Conservation (phyloP, 1,140 invertebrate species). For the Sitophilus oryzae region DNA sequence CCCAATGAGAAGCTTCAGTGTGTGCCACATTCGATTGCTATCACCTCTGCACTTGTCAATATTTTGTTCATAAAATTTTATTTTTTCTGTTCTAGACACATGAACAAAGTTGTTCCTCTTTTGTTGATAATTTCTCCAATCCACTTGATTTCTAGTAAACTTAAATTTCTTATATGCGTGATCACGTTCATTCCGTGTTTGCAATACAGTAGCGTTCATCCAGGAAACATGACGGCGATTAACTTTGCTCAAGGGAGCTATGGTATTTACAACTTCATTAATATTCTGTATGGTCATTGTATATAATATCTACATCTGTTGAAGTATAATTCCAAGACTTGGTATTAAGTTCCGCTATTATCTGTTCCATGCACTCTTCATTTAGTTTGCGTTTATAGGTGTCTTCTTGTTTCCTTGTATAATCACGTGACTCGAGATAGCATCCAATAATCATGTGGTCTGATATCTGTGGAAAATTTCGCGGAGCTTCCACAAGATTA, state of each 20-base stretch:
- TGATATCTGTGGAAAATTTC: slow-evolving; percentile 9
- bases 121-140: slow-evolving; percentile 9
- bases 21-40: slow-evolving; percentile 16
- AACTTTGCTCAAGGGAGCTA: slow-evolving; percentile 9
- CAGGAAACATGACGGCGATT: not conserved
- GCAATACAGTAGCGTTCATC: slow-evolving; percentile 1
- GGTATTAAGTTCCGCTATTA: not conserved
- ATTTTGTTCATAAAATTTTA: slow-evolving; percentile 12
- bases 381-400: slow-evolving; percentile 7
- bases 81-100: slow-evolving; percentile 8
- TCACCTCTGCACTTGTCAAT: slow-evolving; percentile 9
- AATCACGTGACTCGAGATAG: too few relatives aligned
- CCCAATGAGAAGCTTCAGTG: slow-evolving; percentile 2
- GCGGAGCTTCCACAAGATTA: not conserved
- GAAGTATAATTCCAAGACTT: slow-evolving; percentile 9
- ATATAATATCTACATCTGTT: too few relatives aligned
- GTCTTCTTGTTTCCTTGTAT: too few relatives aligned
- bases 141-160: not conserved
- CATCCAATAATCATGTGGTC: slow-evolving; percentile 8
- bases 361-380: too few relatives aligned
- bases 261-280: too few relatives aligned
- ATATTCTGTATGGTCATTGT: too few relatives aligned
- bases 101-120: too few relatives aligned
- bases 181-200: slow-evolving; percentile 5
- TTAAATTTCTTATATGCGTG: slow-evolving; percentile 12